These are phyloP conservation scores for Notodonta ziczac DNA, from an alignment of 2,888 invertebrate genomes.

Conservation along the genomic window DNA sequence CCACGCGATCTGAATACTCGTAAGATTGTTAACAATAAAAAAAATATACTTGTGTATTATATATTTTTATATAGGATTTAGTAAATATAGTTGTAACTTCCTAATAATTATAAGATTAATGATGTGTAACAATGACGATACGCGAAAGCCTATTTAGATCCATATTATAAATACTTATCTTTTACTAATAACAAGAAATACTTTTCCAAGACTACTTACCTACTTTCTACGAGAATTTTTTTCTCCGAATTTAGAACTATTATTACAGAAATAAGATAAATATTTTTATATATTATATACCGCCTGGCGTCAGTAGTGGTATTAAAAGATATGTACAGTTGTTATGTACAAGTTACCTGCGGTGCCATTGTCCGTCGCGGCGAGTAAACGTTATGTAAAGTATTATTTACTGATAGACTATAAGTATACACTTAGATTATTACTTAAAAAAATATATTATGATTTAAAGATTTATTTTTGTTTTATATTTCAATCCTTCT, in stretches of 20 bases:
- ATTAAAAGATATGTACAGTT: slow-evolving; percentile 11
- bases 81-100: too few relatives aligned
- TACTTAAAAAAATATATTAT: not conserved
- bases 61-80: too few relatives aligned
- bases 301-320: slow-evolving; percentile 4
- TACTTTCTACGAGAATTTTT: too few relatives aligned
- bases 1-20: slow-evolving; percentile 49
- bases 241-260: too few relatives aligned
- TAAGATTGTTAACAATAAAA: slow-evolving; percentile 23
- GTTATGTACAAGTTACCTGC: slow-evolving; percentile 42
- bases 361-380: slow-evolving; percentile 53
- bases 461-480: not conserved
- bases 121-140: too few relatives aligned
- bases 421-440: slow-evolving; percentile 23
- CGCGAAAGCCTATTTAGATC: too few relatives aligned
- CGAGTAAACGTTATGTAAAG: slow-evolving; percentile 47
- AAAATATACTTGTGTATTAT: not conserved
- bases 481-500: not conserved
- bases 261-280: too few relatives aligned
- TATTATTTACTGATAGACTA: slow-evolving; percentile 43
- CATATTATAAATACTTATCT: too few relatives aligned
- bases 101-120: too few relatives aligned
- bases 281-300: too few relatives aligned
- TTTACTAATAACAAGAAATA: too few relatives aligned
- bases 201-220: too few relatives aligned